phyloP scores from a whole-genome alignment of 2,888 invertebrate species.

The Oasisia sp. region DNA sequence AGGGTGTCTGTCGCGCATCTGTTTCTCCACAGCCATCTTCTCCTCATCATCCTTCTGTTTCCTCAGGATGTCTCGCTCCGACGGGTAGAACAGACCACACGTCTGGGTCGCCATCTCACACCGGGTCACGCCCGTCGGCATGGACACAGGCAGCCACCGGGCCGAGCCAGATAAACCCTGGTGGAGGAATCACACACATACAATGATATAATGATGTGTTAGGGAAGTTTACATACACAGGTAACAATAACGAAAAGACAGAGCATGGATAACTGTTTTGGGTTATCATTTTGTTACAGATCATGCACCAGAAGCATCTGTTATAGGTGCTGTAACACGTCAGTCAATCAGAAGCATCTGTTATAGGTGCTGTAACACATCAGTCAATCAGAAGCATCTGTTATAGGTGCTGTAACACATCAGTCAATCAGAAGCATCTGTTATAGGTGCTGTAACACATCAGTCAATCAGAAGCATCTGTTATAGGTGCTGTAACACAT shows the following conservation, averaged over 20 bases:
- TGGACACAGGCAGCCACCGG: conserved; percentile 53
- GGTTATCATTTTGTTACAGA: not conserved
- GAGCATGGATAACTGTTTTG: not conserved
- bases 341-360: too few species aligned
- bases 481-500: too few species aligned
- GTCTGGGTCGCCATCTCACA: conserved; percentile 60
- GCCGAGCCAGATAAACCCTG: conserved; percentile 30
- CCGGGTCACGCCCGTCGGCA: conserved; percentile 39
- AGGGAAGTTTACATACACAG: too few species aligned
- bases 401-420: too few species aligned
- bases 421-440: too few species aligned
- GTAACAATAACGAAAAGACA: too few species aligned
- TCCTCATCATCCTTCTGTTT: conserved; percentile 57
- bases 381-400: too few species aligned
- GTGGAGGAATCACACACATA: not conserved
- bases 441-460: too few species aligned
- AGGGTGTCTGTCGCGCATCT: conserved; percentile 61
- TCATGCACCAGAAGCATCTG: not conserved
- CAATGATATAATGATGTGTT: not conserved
- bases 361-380: too few species aligned
- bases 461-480: too few species aligned
- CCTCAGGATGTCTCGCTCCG: conserved; percentile 57
- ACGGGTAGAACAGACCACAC: conserved; percentile 65
- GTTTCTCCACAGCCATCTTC: conserved; percentile 56
- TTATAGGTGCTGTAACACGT: not conserved